A percentile compares a stretch with the other conserved stretches of the same genome.
Evolutionary conservation across 2,113 vertebrate genomes (phyloP).

Genomic region (Callionymus lyra): DNA sequence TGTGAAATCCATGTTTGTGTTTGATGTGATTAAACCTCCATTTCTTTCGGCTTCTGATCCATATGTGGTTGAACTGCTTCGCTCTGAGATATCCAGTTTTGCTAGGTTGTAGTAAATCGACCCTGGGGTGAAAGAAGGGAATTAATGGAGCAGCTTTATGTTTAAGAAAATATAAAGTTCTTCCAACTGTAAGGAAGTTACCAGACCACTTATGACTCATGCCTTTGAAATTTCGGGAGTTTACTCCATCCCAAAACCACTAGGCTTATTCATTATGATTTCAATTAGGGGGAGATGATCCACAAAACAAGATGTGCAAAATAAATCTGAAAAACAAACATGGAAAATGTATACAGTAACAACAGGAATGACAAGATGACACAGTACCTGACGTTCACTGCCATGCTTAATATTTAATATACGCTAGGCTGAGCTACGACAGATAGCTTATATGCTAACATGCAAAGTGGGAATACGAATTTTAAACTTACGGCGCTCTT

Average conservation of each 20-base stretch:
- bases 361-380: no score
- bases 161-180: slow-evolving; percentile 61
- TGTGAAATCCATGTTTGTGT: slow-evolving; percentile 55
- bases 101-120: slow-evolving; percentile 46
- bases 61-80: slow-evolving; percentile 49
- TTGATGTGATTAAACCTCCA: slow-evolving; percentile 52
- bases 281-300: slow-evolving; percentile 30
- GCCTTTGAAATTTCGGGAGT: slow-evolving; percentile 50
- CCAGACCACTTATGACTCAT: slow-evolving; percentile 74
- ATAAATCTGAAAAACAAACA: not conserved
- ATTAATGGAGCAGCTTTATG: slow-evolving; percentile 41
- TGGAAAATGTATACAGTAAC: not conserved
- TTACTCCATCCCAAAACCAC: slow-evolving; percentile 23
- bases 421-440: not conserved
- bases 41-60: slow-evolving; percentile 48
- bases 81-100: slow-evolving; percentile 28
- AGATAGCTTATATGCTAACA: not conserved
- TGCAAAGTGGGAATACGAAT: slow-evolving; percentile 1
- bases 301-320: slow-evolving; percentile 12
- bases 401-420: not conserved
- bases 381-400: not conserved
- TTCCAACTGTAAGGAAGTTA: slow-evolving; percentile 66
- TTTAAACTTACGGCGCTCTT: slow-evolving; percentile 25
- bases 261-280: slow-evolving; percentile 8
- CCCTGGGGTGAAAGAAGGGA: slow-evolving; percentile 46